Conservation (phyloP, 2,888 invertebrate genomes). For the Drosophila borborema region DNA sequence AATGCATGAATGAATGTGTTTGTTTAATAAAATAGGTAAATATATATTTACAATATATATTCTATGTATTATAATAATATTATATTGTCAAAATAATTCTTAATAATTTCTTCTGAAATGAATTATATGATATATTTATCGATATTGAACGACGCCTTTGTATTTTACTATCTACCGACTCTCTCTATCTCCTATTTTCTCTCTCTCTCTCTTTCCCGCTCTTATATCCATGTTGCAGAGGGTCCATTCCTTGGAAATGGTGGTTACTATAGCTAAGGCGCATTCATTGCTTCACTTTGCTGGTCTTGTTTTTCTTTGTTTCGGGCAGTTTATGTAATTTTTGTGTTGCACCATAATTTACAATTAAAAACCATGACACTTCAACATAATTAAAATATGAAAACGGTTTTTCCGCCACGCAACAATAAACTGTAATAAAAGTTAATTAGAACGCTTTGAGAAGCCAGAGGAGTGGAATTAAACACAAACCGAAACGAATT, state of each 20-base stretch:
- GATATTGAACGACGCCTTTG: not conserved
- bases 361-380: conserved; percentile 82
- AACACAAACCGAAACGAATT: conserved; percentile 15
- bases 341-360: conserved; percentile 74
- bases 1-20: too few species aligned
- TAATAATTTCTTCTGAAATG: too few species aligned
- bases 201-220: too few species aligned
- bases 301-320: conserved; percentile 21
- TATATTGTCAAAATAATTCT: too few species aligned
- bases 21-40: too few species aligned
- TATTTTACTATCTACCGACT: too few species aligned
- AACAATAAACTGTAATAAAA: conserved; percentile 81
- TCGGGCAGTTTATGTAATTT: conserved; percentile 56
- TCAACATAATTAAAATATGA: conserved; percentile 83
- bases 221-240: not conserved
- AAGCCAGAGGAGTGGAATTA: conserved; percentile 26
- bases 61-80: too few species aligned
- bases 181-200: not conserved
- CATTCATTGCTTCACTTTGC: conserved; percentile 22
- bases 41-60: too few species aligned
- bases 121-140: not conserved
- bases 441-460: conserved; percentile 68
- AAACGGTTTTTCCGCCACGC: conserved; percentile 73
- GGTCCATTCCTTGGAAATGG: conserved; percentile 17
- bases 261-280: conserved; percentile 29